phyloP scores from a whole-genome alignment of 1,140 invertebrate genomes.

The Callitettix versicolor region DNA sequence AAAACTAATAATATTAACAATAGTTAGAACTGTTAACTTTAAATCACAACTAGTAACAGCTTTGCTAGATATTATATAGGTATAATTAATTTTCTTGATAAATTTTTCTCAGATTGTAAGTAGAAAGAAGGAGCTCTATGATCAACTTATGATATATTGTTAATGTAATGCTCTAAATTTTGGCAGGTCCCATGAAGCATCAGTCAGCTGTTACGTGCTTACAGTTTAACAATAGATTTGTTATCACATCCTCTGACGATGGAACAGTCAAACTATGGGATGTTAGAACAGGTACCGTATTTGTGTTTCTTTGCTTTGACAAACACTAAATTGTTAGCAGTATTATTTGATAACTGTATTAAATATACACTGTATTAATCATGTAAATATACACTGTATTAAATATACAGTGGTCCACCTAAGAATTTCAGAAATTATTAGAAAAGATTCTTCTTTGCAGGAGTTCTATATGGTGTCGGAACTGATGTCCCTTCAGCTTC shows the following conservation, averaged over 20 bases:
- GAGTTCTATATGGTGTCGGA: too few species aligned
- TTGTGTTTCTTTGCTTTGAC: background rate
- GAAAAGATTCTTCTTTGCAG: too few species aligned
- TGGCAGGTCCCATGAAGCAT: slow-evolving; percentile 83
- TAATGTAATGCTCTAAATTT: too few species aligned
- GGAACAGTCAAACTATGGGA: slow-evolving; percentile 99
- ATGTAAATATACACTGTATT: too few species aligned
- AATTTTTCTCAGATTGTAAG: background rate
- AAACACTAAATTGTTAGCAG: slow-evolving; percentile 12
- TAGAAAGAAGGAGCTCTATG: too few species aligned
- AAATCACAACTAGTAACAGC: too few species aligned
- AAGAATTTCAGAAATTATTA: too few species aligned
- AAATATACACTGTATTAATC: too few species aligned
- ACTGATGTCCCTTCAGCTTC: too few species aligned
- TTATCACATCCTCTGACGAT: slow-evolving; percentile 98
- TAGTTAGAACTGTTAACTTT: too few species aligned
- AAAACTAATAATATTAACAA: too few species aligned
- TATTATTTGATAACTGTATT: background rate
- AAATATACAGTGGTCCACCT: too few species aligned
- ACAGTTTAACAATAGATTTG: slow-evolving; percentile 94
- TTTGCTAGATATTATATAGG: background rate
- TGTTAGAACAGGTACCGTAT: slow-evolving; percentile 64
- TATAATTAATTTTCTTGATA: background rate
- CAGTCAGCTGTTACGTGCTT: slow-evolving; percentile 96
- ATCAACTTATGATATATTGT: background rate